A percentile compares a stretch with the other conserved stretches of the same genome.
phyloP scores from a whole-genome alignment of 1,140 invertebrate genomes.

The Zeugodacus cucurbitae region DNA sequence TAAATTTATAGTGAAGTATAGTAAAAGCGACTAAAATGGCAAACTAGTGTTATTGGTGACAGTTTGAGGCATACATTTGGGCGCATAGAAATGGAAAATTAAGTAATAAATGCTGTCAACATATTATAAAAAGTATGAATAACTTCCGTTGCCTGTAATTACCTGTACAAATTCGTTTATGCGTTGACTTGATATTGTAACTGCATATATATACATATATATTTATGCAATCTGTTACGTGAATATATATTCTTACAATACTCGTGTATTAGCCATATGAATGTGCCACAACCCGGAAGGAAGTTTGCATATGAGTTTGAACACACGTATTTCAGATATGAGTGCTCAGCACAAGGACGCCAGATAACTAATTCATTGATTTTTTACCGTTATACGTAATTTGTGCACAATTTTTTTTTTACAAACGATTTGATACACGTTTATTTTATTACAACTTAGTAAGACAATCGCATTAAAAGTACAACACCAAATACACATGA shows the following conservation, averaged over 20 bases:
- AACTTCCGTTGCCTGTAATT: background rate
- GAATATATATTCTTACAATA: background rate
- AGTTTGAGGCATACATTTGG: background rate
- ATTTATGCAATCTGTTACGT: background rate
- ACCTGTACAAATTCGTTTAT: background rate
- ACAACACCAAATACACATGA: background rate
- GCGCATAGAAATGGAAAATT: background rate
- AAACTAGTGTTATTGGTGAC: background rate
- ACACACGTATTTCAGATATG: background rate
- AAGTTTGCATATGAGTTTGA: background rate
- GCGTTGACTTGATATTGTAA: background rate
- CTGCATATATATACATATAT: background rate
- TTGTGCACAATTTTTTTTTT: background rate
- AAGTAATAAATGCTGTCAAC: background rate
- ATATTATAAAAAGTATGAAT: background rate
- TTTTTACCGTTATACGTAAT: conserved; percentile 5
- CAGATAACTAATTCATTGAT: conserved; percentile 11
- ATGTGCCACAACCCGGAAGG: background rate
- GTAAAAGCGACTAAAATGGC: background rate
- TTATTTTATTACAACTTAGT: background rate
- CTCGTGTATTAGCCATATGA: background rate
- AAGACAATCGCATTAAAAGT: background rate
- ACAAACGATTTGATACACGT: background rate
- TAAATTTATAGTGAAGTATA: background rate
- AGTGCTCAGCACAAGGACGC: background rate